Evolutionary conservation across 2,113 vertebrate genomes (phyloP).

Genomic region (Ovibos moschatus): DNA sequence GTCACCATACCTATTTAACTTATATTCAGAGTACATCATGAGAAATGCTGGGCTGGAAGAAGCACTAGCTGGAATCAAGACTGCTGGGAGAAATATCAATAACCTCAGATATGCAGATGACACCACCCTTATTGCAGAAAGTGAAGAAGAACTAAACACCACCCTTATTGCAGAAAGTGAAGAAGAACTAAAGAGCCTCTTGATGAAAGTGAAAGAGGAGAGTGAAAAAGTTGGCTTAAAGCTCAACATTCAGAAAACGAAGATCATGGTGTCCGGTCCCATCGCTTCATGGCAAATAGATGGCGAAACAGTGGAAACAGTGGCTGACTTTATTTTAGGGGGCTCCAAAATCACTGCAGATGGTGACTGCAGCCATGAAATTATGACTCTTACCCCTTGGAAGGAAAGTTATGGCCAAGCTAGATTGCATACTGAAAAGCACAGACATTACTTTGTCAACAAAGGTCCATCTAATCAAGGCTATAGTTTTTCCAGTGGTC

Average conservation of each 20-base stretch:
- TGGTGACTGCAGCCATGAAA: not conserved
- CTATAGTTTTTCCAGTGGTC: not conserved
- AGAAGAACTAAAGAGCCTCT: not conserved
- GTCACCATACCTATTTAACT: not conserved
- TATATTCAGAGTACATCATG: not conserved
- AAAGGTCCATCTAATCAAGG: not conserved
- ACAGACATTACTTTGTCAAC: not conserved
- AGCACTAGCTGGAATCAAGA: not conserved
- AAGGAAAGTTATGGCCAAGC: not conserved
- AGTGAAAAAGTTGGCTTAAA: not conserved
- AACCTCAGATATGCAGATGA: not conserved
- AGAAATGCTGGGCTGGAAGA: not conserved
- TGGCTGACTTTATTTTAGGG: rapidly evolving
- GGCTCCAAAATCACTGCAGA: not conserved
- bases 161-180: not conserved
- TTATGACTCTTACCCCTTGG: not conserved
- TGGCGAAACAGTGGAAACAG: not conserved
- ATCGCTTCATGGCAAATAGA: not conserved
- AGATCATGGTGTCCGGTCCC: not conserved
- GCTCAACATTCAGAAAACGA: not conserved
- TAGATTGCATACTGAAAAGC: not conserved
- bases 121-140: not conserved
- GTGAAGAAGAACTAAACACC: not conserved
- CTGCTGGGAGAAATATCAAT: not conserved
- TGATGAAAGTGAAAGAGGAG: not conserved